Percentiles rank a stretch among this genome's conserved stretches.
phyloP scores from a whole-genome alignment of 1,140 invertebrate genomes.

The Sycophaga agraensis region DNA sequence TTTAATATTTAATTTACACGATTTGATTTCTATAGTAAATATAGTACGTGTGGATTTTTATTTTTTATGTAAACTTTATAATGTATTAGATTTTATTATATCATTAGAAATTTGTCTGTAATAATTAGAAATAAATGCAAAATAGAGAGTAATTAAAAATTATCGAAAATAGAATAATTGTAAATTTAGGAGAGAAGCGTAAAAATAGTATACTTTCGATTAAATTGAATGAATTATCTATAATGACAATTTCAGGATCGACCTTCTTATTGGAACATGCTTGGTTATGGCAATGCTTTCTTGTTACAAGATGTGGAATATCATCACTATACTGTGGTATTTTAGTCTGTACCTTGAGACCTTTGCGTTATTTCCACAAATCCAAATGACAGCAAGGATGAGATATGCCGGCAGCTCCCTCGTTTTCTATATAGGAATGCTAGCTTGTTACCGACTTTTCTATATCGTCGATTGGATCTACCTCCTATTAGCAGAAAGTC shows the following conservation, averaged over 20 bases:
- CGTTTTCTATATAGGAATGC: conserved; percentile 13
- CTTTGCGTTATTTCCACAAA: conserved; percentile 17
- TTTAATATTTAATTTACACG: too few species aligned
- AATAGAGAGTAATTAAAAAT: too few species aligned
- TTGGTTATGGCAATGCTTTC: conserved; percentile 1
- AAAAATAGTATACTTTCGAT: too few species aligned
- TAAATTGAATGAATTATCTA: too few species aligned
- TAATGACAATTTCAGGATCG: conserved; percentile 12
- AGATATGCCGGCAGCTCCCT: conserved; percentile 14
- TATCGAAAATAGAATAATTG: too few species aligned
- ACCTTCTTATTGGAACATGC: conserved; percentile 3
- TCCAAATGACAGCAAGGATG: not conserved
- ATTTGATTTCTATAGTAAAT: too few species aligned
- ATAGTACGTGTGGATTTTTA: too few species aligned
- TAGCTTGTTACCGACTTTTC: conserved; percentile 16
- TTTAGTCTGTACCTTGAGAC: conserved; percentile 15
- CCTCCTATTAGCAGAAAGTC: not conserved
- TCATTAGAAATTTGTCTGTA: too few species aligned
- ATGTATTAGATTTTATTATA: too few species aligned
- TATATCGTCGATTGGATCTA: conserved; percentile 20
- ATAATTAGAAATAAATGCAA: too few species aligned
- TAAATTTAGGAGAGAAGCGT: too few species aligned
- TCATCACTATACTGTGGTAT: conserved; percentile 11
- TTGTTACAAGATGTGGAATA: not conserved
- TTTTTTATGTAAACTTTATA: too few species aligned